These are phyloP conservation scores for Penaeus chinensis DNA, from an alignment of 1,140 invertebrate species.

Conservation along the genomic window DNA sequence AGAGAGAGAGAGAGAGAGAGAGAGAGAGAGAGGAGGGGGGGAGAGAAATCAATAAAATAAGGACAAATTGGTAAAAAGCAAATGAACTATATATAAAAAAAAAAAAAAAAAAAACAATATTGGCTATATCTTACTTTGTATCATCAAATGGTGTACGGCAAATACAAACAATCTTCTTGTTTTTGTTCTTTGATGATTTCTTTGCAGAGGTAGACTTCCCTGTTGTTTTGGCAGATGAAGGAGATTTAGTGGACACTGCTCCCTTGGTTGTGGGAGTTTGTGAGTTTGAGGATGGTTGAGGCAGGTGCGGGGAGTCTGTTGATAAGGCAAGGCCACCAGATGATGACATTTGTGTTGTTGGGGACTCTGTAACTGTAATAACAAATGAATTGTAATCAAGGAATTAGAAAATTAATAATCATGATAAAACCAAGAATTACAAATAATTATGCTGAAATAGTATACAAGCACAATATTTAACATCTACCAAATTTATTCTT, in stretches of 20 bases:
- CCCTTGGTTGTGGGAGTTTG: not conserved
- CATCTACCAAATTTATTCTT: too few relatives aligned
- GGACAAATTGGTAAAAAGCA: not conserved
- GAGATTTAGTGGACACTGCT: slow-evolving; percentile 67
- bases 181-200: slow-evolving; percentile 70
- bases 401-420: not conserved
- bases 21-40: not conserved
- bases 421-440: not conserved
- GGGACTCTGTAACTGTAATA: slow-evolving; percentile 34
- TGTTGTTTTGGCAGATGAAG: slow-evolving; percentile 48
- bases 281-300: slow-evolving; percentile 13
- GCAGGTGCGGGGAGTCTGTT: slow-evolving; percentile 23
- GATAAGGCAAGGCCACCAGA: not conserved
- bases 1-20: too few relatives aligned
- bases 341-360: slow-evolving; percentile 34
- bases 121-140: slow-evolving; percentile 76
- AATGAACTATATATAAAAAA: slow-evolving; percentile 7
- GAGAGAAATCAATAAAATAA: not conserved
- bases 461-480: not conserved
- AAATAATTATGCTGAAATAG: not conserved
- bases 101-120: slow-evolving; percentile 18
- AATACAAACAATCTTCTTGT: slow-evolving; percentile 90
- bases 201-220: slow-evolving; percentile 60
- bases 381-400: not conserved
- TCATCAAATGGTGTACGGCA: slow-evolving; percentile 96